Base-by-base conservation (phyloP, 2,113 vertebrate species). In the Alexandromys fortis region DNA sequence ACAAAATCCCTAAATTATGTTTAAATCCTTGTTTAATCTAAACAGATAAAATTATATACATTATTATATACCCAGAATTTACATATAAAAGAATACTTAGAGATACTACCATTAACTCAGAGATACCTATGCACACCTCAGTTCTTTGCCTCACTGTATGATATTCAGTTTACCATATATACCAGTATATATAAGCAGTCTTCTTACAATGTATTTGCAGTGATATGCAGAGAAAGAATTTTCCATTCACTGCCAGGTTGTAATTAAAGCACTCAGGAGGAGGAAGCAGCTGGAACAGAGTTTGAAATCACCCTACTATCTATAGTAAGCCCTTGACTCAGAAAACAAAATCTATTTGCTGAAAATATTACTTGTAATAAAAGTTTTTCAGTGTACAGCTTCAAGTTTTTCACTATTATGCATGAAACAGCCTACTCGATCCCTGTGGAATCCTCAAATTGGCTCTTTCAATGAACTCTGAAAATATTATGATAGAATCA, bases 311-410 rank as follows among this genome's bases (percentile, higher is more conserved):
- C 12, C 12, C 49, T 38, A 14, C 38, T 55, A 30, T 58, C 26
- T 26, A 55, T 55, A 73, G 49, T 28, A 73, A n/a, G 21, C 22
- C 21, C 68, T 70, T 73, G 49, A 14, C 35, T 58, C 4, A 72
- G 52, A 72, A 70, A 17, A 19, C 26, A 49, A 86, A 47, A 35
- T n/a, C 4, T 2, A 38, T 55, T 90, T 85, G 21, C 42, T 24
- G 9, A 94, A 87, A 30, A 76, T 92, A 65, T n/a, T 75, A 12
- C 83, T 96, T 85, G 67, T 89, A 45, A 81, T 63, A n/a, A 87
- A 38, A 47, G 4, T 45, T 92, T 70, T 75, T 89, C 58, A 89
- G 10, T 38, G 58, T 24, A 70, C 6, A 82, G 16, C 16, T 76
- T 70, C 33, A 52, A 86, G 49, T 76, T 92, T 42, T 38, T 82